Base-by-base conservation (phyloP, 1,140 invertebrate genomes). In the Olivierus martensii region DNA sequence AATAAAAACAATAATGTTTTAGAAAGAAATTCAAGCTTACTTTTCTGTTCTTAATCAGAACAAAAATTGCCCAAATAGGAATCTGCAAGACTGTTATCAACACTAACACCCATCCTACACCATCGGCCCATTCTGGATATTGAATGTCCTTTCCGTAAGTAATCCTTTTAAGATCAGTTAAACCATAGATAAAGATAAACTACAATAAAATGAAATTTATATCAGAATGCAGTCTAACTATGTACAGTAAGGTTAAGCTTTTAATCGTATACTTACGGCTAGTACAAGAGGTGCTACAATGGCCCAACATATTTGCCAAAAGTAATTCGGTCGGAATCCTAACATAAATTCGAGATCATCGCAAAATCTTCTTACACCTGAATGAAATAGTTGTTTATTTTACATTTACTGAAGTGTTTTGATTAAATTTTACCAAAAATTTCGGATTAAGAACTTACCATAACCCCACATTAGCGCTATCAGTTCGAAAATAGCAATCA, bases 41-140 rank as follows among this genome's bases (percentile, higher is more conserved):
- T 6, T 53, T 45, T 56, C 50, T 39, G 21, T 58, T 45, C 28
- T 38, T 49, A 9, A 42, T 36, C 1, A 59, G 36, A 18, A 51
- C 36, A 11, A 45, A 12, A 14, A 46, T 4, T 35, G 46, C 53
- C 52, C 52, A 52, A 5, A 54, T 17, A 34, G 59, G 59, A 14
- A 60, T 53, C 34, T 55, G 45, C 3, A 50, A 22, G 3, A 60
- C 46, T 10, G 59, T 53, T 11, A 60, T 42, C 22, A 70, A 56
- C 1, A 65, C 65, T 34, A 87, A 71, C 2, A 78, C 66, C 83
- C 83, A 87, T 3, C 84, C 83, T 14, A 84, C 72, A 1, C 76
- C 73, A 62, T 84, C 78, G 0, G 82, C 82, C 82, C 83, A 86
- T 57, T 73, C 66, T 0, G 84, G 84, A 65, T 85, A 88, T 7